These are phyloP conservation scores for Cyclina sinensis DNA, from an alignment of 1,140 invertebrate genomes.

Conservation along the genomic window DNA sequence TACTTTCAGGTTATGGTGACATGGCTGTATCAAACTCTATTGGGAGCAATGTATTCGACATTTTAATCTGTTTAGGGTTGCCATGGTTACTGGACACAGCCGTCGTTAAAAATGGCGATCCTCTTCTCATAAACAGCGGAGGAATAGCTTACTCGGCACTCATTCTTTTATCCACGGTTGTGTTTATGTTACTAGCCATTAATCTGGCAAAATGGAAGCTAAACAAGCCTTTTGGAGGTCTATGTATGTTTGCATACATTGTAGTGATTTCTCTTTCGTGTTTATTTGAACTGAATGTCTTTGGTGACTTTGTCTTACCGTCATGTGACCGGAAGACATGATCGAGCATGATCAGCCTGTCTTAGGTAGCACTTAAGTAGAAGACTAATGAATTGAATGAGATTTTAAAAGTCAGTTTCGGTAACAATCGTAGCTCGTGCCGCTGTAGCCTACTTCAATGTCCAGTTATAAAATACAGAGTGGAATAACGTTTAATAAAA, in stretches of 20 bases:
- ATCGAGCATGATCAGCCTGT: too few species aligned
- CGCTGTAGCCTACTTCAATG: too few species aligned
- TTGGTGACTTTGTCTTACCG: conserved; percentile 82
- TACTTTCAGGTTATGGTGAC: conserved; percentile 90
- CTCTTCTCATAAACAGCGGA: conserved; percentile 76
- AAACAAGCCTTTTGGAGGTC: conserved; percentile 76
- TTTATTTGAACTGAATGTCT: conserved; percentile 85
- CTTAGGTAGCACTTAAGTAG: too few species aligned
- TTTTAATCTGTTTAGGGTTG: conserved; percentile 97
- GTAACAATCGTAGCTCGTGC: too few species aligned
- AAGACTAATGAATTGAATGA: too few species aligned
- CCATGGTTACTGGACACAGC: conserved; percentile 91
- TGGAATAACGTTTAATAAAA: too few species aligned
- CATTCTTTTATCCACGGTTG: conserved; percentile 83
- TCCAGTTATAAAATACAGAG: too few species aligned
- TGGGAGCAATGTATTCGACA: conserved; percentile 99
- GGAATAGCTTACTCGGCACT: conserved; percentile 83
- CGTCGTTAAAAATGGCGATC: conserved; percentile 68
- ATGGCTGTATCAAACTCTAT: conserved; percentile 99
- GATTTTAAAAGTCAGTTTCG: too few species aligned
- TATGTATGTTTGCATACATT: conserved; percentile 80
- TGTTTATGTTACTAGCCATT: conserved; percentile 80
- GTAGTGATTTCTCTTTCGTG: conserved; percentile 81
- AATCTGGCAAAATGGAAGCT: conserved; percentile 81
- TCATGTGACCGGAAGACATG: conserved; percentile 76